Base-by-base conservation (phyloP, 2,888 invertebrate genomes). In the Xanthia icteritia region DNA sequence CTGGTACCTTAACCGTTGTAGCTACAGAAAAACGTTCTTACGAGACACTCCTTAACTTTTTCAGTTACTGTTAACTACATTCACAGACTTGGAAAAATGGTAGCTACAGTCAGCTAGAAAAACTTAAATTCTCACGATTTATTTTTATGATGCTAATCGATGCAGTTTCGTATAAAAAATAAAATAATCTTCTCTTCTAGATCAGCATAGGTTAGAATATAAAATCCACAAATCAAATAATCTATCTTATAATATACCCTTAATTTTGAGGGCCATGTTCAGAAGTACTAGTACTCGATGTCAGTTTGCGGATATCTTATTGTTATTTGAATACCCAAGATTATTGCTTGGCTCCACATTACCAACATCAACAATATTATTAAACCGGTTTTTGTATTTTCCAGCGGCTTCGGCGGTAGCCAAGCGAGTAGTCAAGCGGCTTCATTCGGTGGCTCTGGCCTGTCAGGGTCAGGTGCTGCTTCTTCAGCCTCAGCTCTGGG, bases 361-460 rank as follows among this genome's bases (percentile, higher is more conserved):
- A 45, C 17, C 5, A 42, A 51, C 17, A 31, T 31, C 3, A 73
- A 73, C 11, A 20, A 15, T 60, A 23, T 36, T 15, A 54, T 5
- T 11, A 65, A 76, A 56, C 20, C 6, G 5, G 0, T 8, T 45
- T 60, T 63, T 39, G 8, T 65, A 2, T 54, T 71, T 84, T 82
- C 2, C 92, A 96, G 96, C 73, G 93, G 94, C 20, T 95, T 96
- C 89, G 89, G 96, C 66, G 96, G 96, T n/a, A 96, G 97, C 77
- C 97, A 97, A 80, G 93, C 97, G 0, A 96, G 95, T 87, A 97
- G 97, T 69, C 97, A 97, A 87, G 96, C 96, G 11, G 95, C 95
- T 0, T 94, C 96, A 0, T 96, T 97, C 88, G 89, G 93, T 17
- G 94, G 94, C 6, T 84, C 91, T 0, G 92, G 95, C 1, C 79